Percentiles rank a stretch among this genome's conserved stretches.
These are phyloP conservation scores for Tauraco hartlaubi DNA, from an alignment of 2,797 vertebrate species.

Conservation along the genomic window DNA sequence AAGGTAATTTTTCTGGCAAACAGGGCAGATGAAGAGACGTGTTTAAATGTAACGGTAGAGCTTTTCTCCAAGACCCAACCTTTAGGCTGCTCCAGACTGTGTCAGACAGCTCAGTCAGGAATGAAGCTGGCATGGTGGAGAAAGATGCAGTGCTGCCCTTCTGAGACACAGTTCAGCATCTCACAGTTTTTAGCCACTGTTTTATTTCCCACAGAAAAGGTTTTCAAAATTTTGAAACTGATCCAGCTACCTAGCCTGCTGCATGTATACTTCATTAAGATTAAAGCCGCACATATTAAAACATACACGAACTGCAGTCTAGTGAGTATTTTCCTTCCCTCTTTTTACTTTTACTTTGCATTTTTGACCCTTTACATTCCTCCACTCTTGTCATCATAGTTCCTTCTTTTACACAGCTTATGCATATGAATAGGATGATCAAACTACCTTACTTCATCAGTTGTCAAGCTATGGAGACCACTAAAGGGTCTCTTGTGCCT, in stretches of 20 bases:
- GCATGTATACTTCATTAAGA: not conserved
- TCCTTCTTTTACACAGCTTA: not conserved
- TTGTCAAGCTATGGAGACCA: not conserved
- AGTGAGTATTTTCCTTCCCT: not conserved
- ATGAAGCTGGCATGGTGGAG: rapidly evolving
- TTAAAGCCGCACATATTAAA: not conserved
- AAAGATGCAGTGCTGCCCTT: not conserved
- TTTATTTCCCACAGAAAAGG: not conserved
- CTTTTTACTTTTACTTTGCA: not conserved
- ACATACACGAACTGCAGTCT: not conserved
- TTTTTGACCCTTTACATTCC: not conserved
- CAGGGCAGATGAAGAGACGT: not conserved
- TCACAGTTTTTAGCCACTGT: not conserved
- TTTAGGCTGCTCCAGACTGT: not conserved
- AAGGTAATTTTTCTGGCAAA: not conserved
- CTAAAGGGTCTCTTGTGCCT: not conserved
- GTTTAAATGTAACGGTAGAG: not conserved
- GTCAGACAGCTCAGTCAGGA: not conserved
- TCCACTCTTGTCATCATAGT: not conserved
- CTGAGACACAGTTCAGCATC: not conserved
- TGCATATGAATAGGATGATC: not conserved
- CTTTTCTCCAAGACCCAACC: not conserved
- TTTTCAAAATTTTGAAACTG: not conserved
- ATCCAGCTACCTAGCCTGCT: not conserved
- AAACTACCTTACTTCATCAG: not conserved